Evolutionary conservation across 2,797 vertebrate genomes (phyloP).

Genomic region (Sebastiscus tertius): DNA sequence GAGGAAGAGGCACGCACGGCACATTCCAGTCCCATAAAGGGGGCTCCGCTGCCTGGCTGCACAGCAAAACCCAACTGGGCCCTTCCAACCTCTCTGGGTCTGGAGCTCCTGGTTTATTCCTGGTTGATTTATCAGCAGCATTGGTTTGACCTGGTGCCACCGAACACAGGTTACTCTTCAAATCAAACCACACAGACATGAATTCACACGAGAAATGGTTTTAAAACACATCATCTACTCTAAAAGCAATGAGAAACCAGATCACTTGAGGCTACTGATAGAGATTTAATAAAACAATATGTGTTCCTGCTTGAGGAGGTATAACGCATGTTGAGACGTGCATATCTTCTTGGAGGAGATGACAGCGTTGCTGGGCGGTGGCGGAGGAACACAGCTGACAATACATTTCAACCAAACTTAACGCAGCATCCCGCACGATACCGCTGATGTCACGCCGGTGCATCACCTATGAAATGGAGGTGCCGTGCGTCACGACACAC

Average conservation of each 20-base stretch:
- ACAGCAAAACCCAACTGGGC: conserved; percentile 27
- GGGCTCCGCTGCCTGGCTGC: conserved; percentile 46
- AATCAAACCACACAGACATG: neutral
- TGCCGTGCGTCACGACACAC: neutral
- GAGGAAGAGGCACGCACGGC: conserved; percentile 70
- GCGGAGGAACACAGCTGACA: neutral
- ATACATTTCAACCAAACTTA: neutral
- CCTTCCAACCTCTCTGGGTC: conserved; percentile 6
- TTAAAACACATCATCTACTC: neutral
- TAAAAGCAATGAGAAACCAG: neutral
- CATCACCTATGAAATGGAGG: neutral
- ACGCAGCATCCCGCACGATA: neutral
- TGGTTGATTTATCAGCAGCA: neutral
- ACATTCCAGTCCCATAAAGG: conserved; percentile 71
- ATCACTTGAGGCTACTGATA: conserved; percentile 22
- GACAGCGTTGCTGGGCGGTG: conserved; percentile 20
- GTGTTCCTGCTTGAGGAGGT: conserved; percentile 37
- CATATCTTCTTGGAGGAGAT: conserved; percentile 33
- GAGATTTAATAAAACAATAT: conserved; percentile 43
- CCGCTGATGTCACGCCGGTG: neutral
- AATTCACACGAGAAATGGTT: conserved; percentile 1
- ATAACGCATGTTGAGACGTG: conserved; percentile 40
- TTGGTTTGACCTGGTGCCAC: neutral
- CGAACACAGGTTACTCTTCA: neutral
- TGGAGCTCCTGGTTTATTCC: neutral